Evolutionary conservation across 37 sponge, comb jelly and placozoan species (phyloP), one percentile per base, ranked within the genome.

Genomic region (Eunapius fragilis): DNA sequence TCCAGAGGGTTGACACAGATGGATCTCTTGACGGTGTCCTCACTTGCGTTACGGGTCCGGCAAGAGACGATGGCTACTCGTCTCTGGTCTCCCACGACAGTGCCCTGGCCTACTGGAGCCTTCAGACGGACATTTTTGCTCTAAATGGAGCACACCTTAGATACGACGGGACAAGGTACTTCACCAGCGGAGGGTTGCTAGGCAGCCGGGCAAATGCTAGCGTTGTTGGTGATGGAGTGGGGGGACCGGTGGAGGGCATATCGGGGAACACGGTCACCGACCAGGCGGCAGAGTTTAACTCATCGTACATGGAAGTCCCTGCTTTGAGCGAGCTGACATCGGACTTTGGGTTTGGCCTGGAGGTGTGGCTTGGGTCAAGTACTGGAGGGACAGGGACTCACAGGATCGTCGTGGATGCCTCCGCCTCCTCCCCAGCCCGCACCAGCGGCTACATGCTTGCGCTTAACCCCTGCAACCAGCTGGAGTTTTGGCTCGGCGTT

Each of bases 31-130:
- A 76, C 3, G 84, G 88, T 5, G 28, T 72, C 28, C 23, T 93
- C 0, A 77, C 71, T 3, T 96, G 96, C 79, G 48, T 79, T 5
- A 88, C 96, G 26, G 82, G 81, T 13, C 27, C 77, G 50, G 83
- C 89, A 37, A 23, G 41, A 23, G 89, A 90, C 37, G 93, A 93
- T 83, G 96, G 96, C 26, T 96, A 96, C 69, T 90, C 93, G 3
- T 86, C 96, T 0, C 23, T 96, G 32, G 86, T 92, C 0, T 2
- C 26, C 0, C 35, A 77, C 0, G 31, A 26, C 5, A 4, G 77
- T 3, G 76, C 93, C 13, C 50, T 90, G 33, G 89, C 85, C 25
- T 93, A 96, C 75, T 96, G 93, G 93, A 88, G 76, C 58, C 48
- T 94, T 37, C 94, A 96, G 50, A 17, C 76, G 27, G 82, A 81